Conservation (phyloP, 2,888 invertebrate species). For the Eucriotettix oculatus region DNA sequence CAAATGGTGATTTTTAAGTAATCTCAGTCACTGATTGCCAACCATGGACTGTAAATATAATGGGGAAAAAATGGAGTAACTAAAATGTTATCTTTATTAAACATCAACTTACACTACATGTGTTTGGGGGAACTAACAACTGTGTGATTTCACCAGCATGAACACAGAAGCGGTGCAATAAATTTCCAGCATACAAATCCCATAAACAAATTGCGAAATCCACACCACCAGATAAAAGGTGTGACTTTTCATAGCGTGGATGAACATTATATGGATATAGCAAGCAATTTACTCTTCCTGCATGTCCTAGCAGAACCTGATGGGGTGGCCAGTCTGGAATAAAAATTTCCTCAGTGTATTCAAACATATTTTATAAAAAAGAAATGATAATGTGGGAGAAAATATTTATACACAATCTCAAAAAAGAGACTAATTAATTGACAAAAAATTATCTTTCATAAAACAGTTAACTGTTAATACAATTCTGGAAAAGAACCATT, state of each 20-base stretch:
- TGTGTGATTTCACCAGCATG: conserved; percentile 96
- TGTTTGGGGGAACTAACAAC: conserved; percentile 83
- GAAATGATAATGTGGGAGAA: no score
- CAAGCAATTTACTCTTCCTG: conserved; percentile 84
- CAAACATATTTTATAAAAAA: no score
- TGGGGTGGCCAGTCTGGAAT: conserved; percentile 73
- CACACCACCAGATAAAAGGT: conserved; percentile 89
- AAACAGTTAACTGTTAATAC: no score
- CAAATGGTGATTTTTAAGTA: no score
- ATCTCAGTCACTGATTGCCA: no score
- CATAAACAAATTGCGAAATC: conserved; percentile 96
- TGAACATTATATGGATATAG: conserved; percentile 89
- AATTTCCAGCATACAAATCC: conserved; percentile 79
- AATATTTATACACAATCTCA: no score
- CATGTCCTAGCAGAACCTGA: conserved; percentile 75
- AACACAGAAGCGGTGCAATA: conserved; percentile 89
- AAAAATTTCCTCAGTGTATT: not conserved
- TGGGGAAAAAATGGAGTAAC: no score
- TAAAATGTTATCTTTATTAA: not conserved
- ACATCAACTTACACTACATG: conserved; percentile 54
- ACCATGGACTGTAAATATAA: no score
- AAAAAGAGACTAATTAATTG: no score
- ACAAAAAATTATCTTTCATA: no score
- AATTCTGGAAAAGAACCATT: no score
- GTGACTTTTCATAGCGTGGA: conserved; percentile 69